phyloP scores from a whole-genome alignment of 2,888 invertebrate genomes.

The Diaperis boleti region DNA sequence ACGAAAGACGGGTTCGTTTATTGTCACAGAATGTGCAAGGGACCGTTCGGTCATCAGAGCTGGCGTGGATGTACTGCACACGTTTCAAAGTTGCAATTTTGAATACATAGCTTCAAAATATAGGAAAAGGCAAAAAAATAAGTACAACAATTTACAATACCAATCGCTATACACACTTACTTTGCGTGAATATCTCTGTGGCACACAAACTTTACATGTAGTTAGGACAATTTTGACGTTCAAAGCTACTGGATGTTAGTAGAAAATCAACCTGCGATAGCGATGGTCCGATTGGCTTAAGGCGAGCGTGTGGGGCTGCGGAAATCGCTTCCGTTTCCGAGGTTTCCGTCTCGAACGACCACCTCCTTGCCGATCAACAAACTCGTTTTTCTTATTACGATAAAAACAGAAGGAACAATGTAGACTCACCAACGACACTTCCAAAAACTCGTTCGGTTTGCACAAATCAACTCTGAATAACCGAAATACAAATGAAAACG shows the following conservation, averaged over 20 bases:
- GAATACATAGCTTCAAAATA: too few species aligned
- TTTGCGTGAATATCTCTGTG: too few species aligned
- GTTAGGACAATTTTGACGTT: too few species aligned
- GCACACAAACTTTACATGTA: too few species aligned
- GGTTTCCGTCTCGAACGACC: slow-evolving; percentile 10
- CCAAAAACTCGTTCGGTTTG: slow-evolving; percentile 34
- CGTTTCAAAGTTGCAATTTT: too few species aligned
- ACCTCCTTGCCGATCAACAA: slow-evolving; percentile 29
- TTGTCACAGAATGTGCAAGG: slow-evolving; percentile 22
- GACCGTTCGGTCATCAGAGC: background rate
- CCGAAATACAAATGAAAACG: slow-evolving; percentile 24
- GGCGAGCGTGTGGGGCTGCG: slow-evolving; percentile 17
- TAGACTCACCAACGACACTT: slow-evolving; percentile 44
- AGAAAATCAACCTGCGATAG: slow-evolving; percentile 2
- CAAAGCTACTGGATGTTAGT: too few species aligned
- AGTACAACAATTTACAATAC: too few species aligned
- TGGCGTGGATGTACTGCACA: too few species aligned
- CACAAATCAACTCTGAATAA: slow-evolving; percentile 27
- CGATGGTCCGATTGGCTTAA: slow-evolving; percentile 10
- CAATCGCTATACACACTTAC: too few species aligned
- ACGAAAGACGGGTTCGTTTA: slow-evolving; percentile 20
- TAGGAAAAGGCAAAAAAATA: too few species aligned
- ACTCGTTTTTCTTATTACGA: slow-evolving; percentile 37
- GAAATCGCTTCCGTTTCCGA: background rate
- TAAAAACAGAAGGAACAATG: slow-evolving; percentile 37